Base-by-base conservation (phyloP, 2,797 vertebrate genomes). In the Leontocebus nigricollis region DNA sequence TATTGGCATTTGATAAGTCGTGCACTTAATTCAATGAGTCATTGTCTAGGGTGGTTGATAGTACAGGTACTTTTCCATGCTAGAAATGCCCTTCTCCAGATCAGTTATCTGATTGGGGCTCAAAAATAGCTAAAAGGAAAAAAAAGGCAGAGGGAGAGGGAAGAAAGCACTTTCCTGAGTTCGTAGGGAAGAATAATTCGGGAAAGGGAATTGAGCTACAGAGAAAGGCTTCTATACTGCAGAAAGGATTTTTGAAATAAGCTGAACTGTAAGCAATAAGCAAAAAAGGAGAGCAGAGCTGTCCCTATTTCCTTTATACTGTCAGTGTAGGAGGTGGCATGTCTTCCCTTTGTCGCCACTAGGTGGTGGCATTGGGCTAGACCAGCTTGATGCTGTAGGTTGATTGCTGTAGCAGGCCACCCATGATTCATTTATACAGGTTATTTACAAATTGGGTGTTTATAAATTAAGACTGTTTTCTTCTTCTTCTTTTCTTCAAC, bases 331-430 rank as follows among this genome's bases (percentile, higher is more conserved):
- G 57, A 67, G 76, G n/a, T 15, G 39, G 55, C 12, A 2, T 91
- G 19, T 36, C 85, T 95, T 88, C 80, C n/a, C 50, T 41, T 88
- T 7, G 2, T 46, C 15, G 81, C 95, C 98, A 95, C 98, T 96
- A 97, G 98, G 95, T 98, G 98, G 97, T 36, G 81, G 96, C 92
- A 95, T 97, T 76, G 92, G 77, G 88, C 90, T 50, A 79, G 86
- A 77, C 93, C 93, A 50, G 33, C 46, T 30, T 70, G 67, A 70
- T 39, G 33, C 72, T n/a, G 9, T n/a, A 5, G 39, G 8, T 84
- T 41, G 64, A 22, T 85, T n/a, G 17, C 57, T 3, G 6, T 13
- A 30, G 14, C 22, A 1, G 73, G 72, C 70, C 61, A 52, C 27
- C 64, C 17, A 5, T 13, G 64, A 52, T 92, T 96, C 64, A 1